Percentiles rank a stretch among this genome's conserved stretches.
phyloP scores from a whole-genome alignment of 92 coral and sea anemone species.

The Epizoanthus rinbou region DNA sequence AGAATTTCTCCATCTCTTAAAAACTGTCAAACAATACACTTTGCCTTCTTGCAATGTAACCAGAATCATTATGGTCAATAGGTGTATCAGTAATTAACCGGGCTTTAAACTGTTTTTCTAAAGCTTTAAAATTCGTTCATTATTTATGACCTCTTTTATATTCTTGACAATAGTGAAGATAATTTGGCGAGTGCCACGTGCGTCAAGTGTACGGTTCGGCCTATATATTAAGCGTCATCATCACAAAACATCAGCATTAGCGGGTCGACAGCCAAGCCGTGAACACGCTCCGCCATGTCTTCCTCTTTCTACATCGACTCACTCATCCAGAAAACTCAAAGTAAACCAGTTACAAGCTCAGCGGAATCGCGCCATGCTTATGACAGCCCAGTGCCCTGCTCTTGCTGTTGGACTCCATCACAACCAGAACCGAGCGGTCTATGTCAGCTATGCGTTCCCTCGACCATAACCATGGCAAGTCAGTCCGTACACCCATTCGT shows the following conservation, averaged over 20 bases:
- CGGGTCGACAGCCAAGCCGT: conserved; percentile 45
- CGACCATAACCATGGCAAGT: conserved; percentile 68
- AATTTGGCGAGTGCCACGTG: conserved; percentile 89
- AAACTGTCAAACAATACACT: conserved; percentile 41
- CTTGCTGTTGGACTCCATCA: conserved; percentile 96
- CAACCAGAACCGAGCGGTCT: conserved; percentile 88
- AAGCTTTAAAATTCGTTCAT: conserved; percentile 92
- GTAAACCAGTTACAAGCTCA: conserved; percentile 72
- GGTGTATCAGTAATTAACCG: conserved; percentile 84
- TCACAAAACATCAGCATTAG: conserved; percentile 54
- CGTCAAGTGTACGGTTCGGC: conserved; percentile 55
- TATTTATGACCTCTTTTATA: conserved; percentile 96
- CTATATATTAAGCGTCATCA: conserved; percentile 51
- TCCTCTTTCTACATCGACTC: conserved; percentile 98
- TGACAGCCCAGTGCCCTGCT: conserved; percentile 88
- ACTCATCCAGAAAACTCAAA: conserved; percentile 85
- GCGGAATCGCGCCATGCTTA: conserved; percentile 74
- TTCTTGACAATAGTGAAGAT: conserved; percentile 86
- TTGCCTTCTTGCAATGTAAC: conserved; percentile 63
- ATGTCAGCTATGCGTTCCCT: conserved; percentile 94
- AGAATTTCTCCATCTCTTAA: background rate
- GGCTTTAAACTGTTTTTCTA: conserved; percentile 93
- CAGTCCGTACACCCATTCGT: conserved; percentile 67
- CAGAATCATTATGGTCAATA: conserved; percentile 52
- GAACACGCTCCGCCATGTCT: conserved; percentile 66